A percentile compares a stretch with the other conserved stretches of the same genome.
These are phyloP conservation scores for Temnothorax longispinosus DNA, from an alignment of 1,140 invertebrate genomes.

Conservation along the genomic window DNA sequence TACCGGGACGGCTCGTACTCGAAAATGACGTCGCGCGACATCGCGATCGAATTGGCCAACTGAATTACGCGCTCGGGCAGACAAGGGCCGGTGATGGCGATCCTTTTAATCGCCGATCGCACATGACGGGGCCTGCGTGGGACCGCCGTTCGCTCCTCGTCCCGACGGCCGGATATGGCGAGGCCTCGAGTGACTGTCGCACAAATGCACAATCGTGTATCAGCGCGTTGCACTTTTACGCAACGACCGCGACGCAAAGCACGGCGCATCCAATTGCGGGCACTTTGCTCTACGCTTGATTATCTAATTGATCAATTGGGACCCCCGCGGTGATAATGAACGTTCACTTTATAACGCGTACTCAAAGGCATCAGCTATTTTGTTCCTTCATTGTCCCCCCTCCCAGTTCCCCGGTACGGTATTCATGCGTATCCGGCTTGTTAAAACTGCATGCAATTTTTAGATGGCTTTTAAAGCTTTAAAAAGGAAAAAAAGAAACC, in stretches of 20 bases:
- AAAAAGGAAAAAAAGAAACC: not conserved
- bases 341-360: constrained; percentile 66
- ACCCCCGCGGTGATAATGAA: constrained; percentile 65
- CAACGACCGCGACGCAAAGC: not conserved
- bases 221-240: constrained; percentile 36
- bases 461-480: not conserved
- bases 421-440: not conserved
- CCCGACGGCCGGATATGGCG: constrained; percentile 69
- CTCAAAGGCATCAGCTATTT: constrained; percentile 43
- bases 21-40: constrained; percentile 55
- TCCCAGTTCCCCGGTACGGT: constrained; percentile 4
- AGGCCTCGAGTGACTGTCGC: constrained; percentile 72
- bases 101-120: constrained; percentile 41
- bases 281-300: constrained; percentile 54
- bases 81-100: constrained; percentile 6
- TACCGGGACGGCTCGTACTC: constrained; percentile 48
- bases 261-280: not conserved
- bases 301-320: constrained; percentile 71
- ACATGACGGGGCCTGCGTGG: constrained; percentile 54
- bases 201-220: constrained; percentile 80
- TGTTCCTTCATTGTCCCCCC: constrained; percentile 50
- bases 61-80: constrained; percentile 40
- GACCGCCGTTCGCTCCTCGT: constrained; percentile 33
- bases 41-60: constrained; percentile 64
- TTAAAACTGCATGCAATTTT: not conserved